Evolutionary conservation across 2,888 invertebrate genomes (phyloP), one percentile per base, ranked within the genome.

Genomic region (Macrophya annulata): DNA sequence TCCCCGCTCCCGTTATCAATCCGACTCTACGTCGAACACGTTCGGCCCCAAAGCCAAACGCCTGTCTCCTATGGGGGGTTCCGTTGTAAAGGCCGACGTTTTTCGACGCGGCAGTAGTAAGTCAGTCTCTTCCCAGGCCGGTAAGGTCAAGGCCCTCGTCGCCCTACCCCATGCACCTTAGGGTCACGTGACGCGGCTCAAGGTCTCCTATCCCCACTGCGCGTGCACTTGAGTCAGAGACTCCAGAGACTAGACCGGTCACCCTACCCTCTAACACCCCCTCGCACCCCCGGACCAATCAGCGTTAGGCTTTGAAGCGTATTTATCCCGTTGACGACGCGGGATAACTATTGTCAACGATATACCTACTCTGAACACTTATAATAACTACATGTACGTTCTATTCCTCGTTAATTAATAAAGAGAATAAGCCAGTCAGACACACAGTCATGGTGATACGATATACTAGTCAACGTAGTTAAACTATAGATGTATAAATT

Each of bases 91-190:
- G 90, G 89, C 88, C 89, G 89, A 91, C 90, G 90, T 90, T 91
- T 91, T 91, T 89, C 90, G 90, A 89, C 88, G 89, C 88, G 90
- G 87, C 86, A 88, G 89, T 90, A 84, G 85, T 86, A 88, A 88
- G 88, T 88, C 88, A 88, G 86, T 87, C 88, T 89, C 88, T 89
- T 89, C 89, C 88, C 90, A 90, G 88, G 90, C 89, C 90, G 90
- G 90, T 91, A 94, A 94, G 94, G 94, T 94, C 95, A 95, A 95
- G 95, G 95, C 94, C 94, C 94, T 94, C 93, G 87, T 90, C 91
- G 92, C 92, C 92, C 93, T 93, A 91, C 92, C 93, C 92, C 89
- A 88, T 92, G 92, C 92, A 92, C 92, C 92, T 91, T 92, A 89
- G 91, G 91, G 93, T 95, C 94, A 94, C 94, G 94, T 94, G 94